A percentile compares a stretch with the other conserved stretches of the same genome.
These are phyloP conservation scores for Nematostella vectensis DNA, from an alignment of 92 coral and sea anemone genomes.

Conservation along the genomic window DNA sequence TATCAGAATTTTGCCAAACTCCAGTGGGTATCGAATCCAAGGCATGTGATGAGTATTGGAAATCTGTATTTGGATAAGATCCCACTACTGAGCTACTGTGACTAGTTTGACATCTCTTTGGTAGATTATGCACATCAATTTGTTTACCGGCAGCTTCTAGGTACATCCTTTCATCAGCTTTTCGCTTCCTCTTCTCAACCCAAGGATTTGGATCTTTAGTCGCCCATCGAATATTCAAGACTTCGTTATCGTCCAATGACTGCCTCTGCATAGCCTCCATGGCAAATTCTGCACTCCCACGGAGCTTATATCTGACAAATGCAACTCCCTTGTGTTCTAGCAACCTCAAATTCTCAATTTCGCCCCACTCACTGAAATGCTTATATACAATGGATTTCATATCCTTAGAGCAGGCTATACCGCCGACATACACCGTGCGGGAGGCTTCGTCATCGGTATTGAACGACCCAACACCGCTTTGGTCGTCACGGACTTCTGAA, in stretches of 20 bases:
- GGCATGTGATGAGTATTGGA: constrained; percentile 24
- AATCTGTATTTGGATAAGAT: constrained; percentile 68
- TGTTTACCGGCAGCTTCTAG: constrained; percentile 22
- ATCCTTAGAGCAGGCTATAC: constrained; percentile 33
- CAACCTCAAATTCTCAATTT: constrained; percentile 54
- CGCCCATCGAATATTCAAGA: constrained; percentile 73
- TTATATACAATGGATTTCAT: constrained; percentile 45
- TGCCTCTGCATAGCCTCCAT: constrained; percentile 83
- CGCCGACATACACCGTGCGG: constrained; percentile 71
- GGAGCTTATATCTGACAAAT: constrained; percentile 62
- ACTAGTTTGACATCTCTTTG: constrained; percentile 12
- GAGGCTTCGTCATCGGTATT: constrained; percentile 53
- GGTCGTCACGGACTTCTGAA: constrained; percentile 68
- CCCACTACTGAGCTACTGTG: constrained; percentile 38
- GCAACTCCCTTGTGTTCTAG: constrained; percentile 64
- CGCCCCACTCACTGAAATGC: constrained; percentile 81
- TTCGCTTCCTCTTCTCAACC: constrained; percentile 44
- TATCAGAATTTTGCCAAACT: no score
- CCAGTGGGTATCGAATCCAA: neutral
- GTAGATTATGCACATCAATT: neutral
- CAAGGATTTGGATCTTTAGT: constrained; percentile 76
- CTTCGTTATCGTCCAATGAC: constrained; percentile 52
- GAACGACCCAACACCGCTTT: constrained; percentile 82
- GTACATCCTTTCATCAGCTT: constrained; percentile 27
- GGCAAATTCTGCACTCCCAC: constrained; percentile 76